Base-by-base conservation (phyloP, 2,113 vertebrate species). In the Gopherus flavomarginatus region DNA sequence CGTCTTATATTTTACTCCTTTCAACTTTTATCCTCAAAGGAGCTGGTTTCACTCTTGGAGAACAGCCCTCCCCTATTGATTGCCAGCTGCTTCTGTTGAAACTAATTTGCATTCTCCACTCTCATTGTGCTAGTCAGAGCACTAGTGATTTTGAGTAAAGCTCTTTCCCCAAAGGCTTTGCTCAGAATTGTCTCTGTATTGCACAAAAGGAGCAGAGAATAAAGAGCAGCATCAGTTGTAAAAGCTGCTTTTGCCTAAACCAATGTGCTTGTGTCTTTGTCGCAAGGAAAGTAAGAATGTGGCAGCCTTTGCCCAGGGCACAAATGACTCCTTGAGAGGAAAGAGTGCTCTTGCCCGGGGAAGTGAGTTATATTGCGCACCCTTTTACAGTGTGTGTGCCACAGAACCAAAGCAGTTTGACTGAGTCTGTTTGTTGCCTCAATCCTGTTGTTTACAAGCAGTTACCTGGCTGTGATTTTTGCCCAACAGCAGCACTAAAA, bases 91-190 rank as follows among this genome's bases (percentile, higher is more conserved):
- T 97, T 97, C 97, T 94, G 97, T 93, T 90, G 80, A 91, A 96
- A 94, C 95, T 97, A 65, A 97, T 98, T 96, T 97, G 92, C 97
- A 97, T 98, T 98, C 96, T 93, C 94, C 94, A 83, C 88, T 97
- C 82, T 97, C 94, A 95, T 90, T 96, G 95, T 97, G 97, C 94
- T 91, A 96, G 95, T 96, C 97, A 96, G 95, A 97, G 77, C 92
- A 95, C 93, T 94, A 96, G 87, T 97, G 96, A 96, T 97, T 97
- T 97, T 95, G 95, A 96, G 94, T 89, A 97, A 96, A 96, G 92
- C 95, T 95, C 93, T 90, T 93, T 94, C 95, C 91, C 47, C 3
- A 94, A 94, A 95, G 95, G 77, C 93, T 94, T 92, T 97, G 90
- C 96, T 93, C 35, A 84, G 95, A 95, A 97, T 96, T 95, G 96